Base-by-base conservation (phyloP, 2,113 vertebrate species). In the Neolamprologus variostigma region DNA sequence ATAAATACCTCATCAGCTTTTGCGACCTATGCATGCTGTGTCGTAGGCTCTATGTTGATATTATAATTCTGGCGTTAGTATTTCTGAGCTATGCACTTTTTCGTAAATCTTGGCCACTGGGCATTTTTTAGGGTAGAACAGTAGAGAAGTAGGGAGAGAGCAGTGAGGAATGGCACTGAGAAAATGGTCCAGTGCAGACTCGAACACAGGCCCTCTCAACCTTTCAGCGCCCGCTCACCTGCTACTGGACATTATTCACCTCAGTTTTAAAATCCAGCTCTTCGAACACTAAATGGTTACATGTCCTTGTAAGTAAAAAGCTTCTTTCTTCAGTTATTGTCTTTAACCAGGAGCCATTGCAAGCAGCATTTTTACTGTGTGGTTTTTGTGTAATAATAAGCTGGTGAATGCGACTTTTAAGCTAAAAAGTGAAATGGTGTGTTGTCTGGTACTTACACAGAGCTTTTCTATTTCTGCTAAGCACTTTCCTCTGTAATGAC, bases 261-360 rank as follows among this genome's bases (percentile, higher is more conserved):
- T 76, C n/a, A 10, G 53, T 42, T 76, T 89, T 82, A 85, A 86
- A 83, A 87, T 59, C 8, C 5, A 47, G 21, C 40, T 51, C 31
- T 88, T 73, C 47, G 8, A 90, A 50, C 31, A 79, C 26, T 54
- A 71, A 86, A 88, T 33, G 40, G 26, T 47, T 42, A 37, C 80
- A 86, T 80, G 88, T 82, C 88, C 71, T 86, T 91, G 92, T 83
- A 87, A 92, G 91, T 78, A 54, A 82, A 47, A 63, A 7, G 45
- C 71, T 71, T 84, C 80, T 63, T 85, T 40, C 55, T 79, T 84
- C 54, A 61, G 82, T 86, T 81, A 78, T 81, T 89, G 68, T 63
- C 83, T 90, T 89, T 86, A 35, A 84, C 81, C 71, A 26, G 19
- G 35, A 87, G n/a, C 23, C 59, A 68, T 47, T 51, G 14, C 26